phyloP scores from a whole-genome alignment of 2,888 invertebrate species.

The Chromoteleia sp. region DNA sequence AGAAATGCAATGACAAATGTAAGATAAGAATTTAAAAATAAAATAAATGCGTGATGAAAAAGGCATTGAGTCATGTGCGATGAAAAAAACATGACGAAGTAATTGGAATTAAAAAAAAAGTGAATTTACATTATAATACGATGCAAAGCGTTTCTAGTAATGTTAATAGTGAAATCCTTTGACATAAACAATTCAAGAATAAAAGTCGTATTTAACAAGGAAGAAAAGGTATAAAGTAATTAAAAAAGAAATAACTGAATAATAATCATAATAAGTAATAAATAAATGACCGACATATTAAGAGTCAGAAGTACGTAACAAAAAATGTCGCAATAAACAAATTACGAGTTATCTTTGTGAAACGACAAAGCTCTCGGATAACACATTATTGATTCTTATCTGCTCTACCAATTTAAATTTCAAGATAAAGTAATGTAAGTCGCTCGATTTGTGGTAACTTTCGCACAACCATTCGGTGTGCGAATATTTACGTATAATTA shows the following conservation, averaged over 20 bases:
- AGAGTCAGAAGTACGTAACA: too few species aligned
- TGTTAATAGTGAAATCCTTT: too few species aligned
- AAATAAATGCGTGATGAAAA: background rate
- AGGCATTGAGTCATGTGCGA: background rate
- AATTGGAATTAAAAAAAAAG: background rate
- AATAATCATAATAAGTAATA: too few species aligned
- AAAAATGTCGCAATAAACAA: background rate
- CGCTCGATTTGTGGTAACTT: background rate
- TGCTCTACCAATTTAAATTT: slow-evolving; percentile 8
- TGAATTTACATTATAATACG: too few species aligned
- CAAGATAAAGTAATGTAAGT: slow-evolving; percentile 12
- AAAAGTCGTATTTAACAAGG: too few species aligned
- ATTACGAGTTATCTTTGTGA: slow-evolving; percentile 2
- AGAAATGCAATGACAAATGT: background rate
- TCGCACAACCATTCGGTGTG: background rate
- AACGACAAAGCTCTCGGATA: slow-evolving; percentile 8
- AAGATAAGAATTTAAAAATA: background rate
- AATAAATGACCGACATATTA: too few species aligned
- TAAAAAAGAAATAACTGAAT: too few species aligned
- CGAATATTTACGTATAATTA: too few species aligned
- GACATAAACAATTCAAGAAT: too few species aligned
- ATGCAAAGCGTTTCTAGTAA: too few species aligned
- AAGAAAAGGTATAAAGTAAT: too few species aligned
- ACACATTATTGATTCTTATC: slow-evolving; percentile 23
- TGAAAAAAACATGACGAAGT: background rate